phyloP scores from a whole-genome alignment of 2,888 invertebrate genomes.

The Orthosia incerta region DNA sequence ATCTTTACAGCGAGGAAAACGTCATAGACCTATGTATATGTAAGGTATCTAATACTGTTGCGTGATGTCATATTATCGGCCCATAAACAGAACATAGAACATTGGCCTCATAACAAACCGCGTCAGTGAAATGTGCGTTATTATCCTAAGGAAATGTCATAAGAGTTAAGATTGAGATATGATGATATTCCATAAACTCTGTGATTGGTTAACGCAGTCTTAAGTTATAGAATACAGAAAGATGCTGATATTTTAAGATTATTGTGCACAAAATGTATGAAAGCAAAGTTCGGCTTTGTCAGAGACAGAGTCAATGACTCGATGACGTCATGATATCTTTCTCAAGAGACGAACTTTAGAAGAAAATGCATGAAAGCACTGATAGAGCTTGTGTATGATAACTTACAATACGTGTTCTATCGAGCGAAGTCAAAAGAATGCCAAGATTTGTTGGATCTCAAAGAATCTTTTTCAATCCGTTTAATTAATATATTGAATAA shows the following conservation, averaged over 20 bases:
- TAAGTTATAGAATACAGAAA: not conserved
- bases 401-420: not conserved
- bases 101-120: constrained; percentile 55
- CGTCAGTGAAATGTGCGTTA: constrained; percentile 24
- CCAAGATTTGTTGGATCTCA: not conserved
- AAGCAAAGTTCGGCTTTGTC: not conserved
- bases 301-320: constrained; percentile 1
- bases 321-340: constrained; percentile 17
- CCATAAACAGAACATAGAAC: constrained; percentile 50
- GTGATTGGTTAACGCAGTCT: not conserved
- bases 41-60: constrained; percentile 39
- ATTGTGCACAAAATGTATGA: constrained; percentile 1
- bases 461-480: constrained; percentile 18
- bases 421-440: constrained; percentile 5
- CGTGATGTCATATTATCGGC: constrained; percentile 49
- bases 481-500: constrained; percentile 19
- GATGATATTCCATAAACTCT: constrained; percentile 9
- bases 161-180: constrained; percentile 11
- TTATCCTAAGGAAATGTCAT: constrained; percentile 11
- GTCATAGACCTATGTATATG: not conserved
- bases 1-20: not conserved
- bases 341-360: not conserved
- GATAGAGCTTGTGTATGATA: not conserved
- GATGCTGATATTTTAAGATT: not conserved
- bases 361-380: not conserved